phyloP scores from a whole-genome alignment of 2,113 vertebrate species.

The Pontoporia blainvillei region DNA sequence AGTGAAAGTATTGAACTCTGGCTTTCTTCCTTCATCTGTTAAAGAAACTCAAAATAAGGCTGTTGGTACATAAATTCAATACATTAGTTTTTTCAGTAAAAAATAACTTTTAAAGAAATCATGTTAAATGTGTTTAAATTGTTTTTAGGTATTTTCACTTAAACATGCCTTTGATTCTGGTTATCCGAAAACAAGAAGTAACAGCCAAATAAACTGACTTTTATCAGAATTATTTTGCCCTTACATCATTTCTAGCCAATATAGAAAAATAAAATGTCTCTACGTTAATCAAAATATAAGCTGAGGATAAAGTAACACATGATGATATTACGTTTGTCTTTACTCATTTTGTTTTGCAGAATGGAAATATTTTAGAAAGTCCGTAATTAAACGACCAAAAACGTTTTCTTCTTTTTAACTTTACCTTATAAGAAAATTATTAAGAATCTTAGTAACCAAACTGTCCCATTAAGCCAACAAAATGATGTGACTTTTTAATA shows the following conservation, averaged over 20 bases:
- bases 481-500: conserved; percentile 1
- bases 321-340: not conserved
- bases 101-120: conserved; percentile 18
- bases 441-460: conserved; percentile 10
- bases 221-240: conserved; percentile 34
- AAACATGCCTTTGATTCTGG: conserved; percentile 15
- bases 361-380: not conserved
- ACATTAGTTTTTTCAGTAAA: not conserved
- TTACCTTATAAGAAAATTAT: conserved; percentile 34
- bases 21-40: conserved; percentile 92
- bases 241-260: conserved; percentile 14
- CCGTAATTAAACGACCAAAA: conserved; percentile 1
- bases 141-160: not conserved
- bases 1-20: conserved; percentile 89
- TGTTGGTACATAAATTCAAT: not conserved
- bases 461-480: not conserved
- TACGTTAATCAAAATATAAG: conserved; percentile 41
- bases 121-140: conserved; percentile 6
- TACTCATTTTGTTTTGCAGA: not conserved
- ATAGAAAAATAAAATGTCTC: not conserved
- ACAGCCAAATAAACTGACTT: conserved; percentile 16
- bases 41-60: conserved; percentile 57
- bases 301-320: not conserved
- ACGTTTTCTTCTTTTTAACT: conserved; percentile 24
- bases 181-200: conserved; percentile 15